These are phyloP conservation scores for Margaritifera margaritifera DNA, from an alignment of 2,888 invertebrate species.

Conservation along the genomic window DNA sequence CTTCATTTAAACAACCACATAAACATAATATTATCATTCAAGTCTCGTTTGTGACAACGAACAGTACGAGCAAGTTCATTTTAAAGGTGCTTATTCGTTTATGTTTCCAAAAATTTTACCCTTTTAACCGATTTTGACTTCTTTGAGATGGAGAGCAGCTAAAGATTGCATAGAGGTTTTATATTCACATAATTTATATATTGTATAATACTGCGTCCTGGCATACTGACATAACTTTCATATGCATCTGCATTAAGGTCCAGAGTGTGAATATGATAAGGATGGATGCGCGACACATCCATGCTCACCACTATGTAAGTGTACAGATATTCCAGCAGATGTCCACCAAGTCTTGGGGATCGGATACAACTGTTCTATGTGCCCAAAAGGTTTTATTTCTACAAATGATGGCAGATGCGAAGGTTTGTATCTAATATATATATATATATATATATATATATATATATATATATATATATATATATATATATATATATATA, in stretches of 20 bases:
- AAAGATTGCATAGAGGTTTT: too few species aligned
- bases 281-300: slow-evolving; percentile 9
- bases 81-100: too few species aligned
- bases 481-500: too few species aligned
- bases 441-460: too few species aligned
- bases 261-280: slow-evolving; percentile 4
- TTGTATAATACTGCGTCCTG: not conserved
- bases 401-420: slow-evolving; percentile 1
- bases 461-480: not conserved
- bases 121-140: too few species aligned
- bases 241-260: not conserved
- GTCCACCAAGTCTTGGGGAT: slow-evolving; percentile 2
- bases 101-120: too few species aligned
- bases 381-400: slow-evolving; percentile 7
- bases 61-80: too few species aligned
- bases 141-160: too few species aligned
- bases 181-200: not conserved
- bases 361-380: not conserved
- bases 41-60: too few species aligned
- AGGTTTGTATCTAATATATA: slow-evolving; percentile 6
- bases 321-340: slow-evolving; percentile 1
- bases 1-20: too few species aligned
- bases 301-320: slow-evolving; percentile 3
- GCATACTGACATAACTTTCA: not conserved
- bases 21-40: too few species aligned